Conservation (phyloP, 2,888 invertebrate species). For the Spodoptera exigua region DNA sequence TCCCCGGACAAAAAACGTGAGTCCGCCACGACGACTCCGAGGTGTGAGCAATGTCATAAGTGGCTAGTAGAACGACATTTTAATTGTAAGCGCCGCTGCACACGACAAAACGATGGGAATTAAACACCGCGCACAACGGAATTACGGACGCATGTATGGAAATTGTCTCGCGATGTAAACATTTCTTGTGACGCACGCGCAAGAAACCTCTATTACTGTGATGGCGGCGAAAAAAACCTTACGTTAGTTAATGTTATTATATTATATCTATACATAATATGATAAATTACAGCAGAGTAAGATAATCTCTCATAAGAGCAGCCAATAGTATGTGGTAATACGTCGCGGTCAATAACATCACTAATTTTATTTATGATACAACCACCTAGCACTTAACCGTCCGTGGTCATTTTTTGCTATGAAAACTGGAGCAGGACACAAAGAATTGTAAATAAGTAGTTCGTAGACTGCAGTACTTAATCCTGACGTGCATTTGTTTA, state of each 20-base stretch:
- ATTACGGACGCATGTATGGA: constrained; percentile 63
- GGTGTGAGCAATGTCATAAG: constrained; percentile 84
- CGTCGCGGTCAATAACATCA: constrained; percentile 45
- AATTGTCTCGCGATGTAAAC: constrained; percentile 62
- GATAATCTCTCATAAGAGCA: constrained; percentile 30
- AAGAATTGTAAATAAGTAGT: constrained; percentile 18
- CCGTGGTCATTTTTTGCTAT: constrained; percentile 28
- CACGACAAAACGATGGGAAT: constrained; percentile 72
- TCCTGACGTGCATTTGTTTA: constrained; percentile 1
- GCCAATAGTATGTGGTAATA: constrained; percentile 20
- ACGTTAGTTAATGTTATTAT: constrained; percentile 54
- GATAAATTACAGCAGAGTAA: constrained; percentile 45
- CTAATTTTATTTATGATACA: constrained; percentile 36
- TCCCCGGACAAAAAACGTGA: constrained; percentile 74
- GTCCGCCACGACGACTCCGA: constrained; percentile 74
- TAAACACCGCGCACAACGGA: constrained; percentile 61
- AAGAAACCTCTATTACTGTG: constrained; percentile 56
- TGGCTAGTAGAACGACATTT: constrained; percentile 76
- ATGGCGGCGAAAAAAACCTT: constrained; percentile 43
- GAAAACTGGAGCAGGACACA: constrained; percentile 15
- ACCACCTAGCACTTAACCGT: constrained; percentile 12
- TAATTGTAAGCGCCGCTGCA: constrained; percentile 76
- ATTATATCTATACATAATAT: constrained; percentile 45
- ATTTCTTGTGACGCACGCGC: constrained; percentile 40
- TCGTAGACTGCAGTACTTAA: not conserved